A percentile compares a stretch with the other conserved stretches of the same genome.
phyloP scores from a whole-genome alignment of 2,797 vertebrate genomes.

The Novumbra hubbsi region DNA sequence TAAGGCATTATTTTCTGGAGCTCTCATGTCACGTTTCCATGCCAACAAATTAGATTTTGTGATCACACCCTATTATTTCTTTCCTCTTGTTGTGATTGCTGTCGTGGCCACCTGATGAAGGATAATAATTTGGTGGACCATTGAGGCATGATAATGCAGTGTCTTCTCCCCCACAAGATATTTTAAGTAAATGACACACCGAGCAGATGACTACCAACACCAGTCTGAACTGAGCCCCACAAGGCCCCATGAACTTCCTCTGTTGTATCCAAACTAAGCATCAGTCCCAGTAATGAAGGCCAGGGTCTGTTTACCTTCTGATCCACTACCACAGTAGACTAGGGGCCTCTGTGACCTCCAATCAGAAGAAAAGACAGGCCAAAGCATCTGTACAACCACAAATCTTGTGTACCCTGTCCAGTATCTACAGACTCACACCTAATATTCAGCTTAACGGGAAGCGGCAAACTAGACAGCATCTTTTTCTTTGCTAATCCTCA shows the following conservation, averaged over 20 bases:
- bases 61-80: neutral
- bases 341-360: neutral
- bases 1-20: neutral
- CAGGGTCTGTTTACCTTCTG: neutral
- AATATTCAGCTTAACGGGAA: neutral
- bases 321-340: neutral
- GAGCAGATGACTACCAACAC: neutral
- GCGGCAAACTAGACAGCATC: neutral
- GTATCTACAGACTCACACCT: neutral
- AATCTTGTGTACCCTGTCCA: neutral
- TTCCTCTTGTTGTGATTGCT: no score
- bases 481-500: neutral
- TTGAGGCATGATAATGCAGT: no score
- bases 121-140: no score
- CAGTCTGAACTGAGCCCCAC: neutral
- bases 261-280: neutral
- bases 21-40: constrained; percentile 4
- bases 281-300: neutral
- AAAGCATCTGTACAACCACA: neutral
- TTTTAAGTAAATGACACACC: neutral
- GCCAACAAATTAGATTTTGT: neutral
- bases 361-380: neutral
- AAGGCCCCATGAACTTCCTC: neutral
- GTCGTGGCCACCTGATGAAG: no score
- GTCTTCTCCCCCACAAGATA: no score